Evolutionary conservation across 2,888 invertebrate species (phyloP).

Genomic region (Malacosoma neustria): DNA sequence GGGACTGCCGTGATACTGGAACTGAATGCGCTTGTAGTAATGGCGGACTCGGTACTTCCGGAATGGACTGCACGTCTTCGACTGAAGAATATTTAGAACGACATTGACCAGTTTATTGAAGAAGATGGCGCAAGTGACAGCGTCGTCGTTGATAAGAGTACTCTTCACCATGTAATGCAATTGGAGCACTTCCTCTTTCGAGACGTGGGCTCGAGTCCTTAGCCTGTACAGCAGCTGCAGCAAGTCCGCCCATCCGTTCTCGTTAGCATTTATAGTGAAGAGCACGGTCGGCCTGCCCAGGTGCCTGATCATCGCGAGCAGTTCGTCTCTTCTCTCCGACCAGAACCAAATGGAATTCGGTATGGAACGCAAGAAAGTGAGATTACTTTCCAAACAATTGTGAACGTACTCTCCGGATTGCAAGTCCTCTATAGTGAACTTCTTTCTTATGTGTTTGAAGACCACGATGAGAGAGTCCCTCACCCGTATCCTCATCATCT

Average conservation of each 20-base stretch:
- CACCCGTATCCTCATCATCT: slow-evolving; percentile 13
- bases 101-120: neutral
- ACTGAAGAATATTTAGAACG: neutral
- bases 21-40: neutral
- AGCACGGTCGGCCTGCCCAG: slow-evolving; percentile 27
- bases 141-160: neutral
- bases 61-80: neutral
- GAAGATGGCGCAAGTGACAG: neutral
- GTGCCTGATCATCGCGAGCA: slow-evolving; percentile 24
- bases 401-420: too few relatives aligned
- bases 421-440: too few relatives aligned
- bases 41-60: neutral
- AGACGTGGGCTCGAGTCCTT: too few relatives aligned
- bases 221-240: too few relatives aligned
- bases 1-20: neutral
- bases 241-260: too few relatives aligned
- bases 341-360: slow-evolving; percentile 34
- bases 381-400: too few relatives aligned
- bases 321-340: slow-evolving; percentile 18
- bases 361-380: slow-evolving; percentile 6
- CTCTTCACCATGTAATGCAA: neutral
- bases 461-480: slow-evolving; percentile 3
- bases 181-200: too few relatives aligned
- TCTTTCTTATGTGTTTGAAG: slow-evolving; percentile 3
- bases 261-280: slow-evolving; percentile 32